These are phyloP conservation scores for Anthopleura sola DNA, from an alignment of 64 coral and sea anemone genomes.

Conservation along the genomic window DNA sequence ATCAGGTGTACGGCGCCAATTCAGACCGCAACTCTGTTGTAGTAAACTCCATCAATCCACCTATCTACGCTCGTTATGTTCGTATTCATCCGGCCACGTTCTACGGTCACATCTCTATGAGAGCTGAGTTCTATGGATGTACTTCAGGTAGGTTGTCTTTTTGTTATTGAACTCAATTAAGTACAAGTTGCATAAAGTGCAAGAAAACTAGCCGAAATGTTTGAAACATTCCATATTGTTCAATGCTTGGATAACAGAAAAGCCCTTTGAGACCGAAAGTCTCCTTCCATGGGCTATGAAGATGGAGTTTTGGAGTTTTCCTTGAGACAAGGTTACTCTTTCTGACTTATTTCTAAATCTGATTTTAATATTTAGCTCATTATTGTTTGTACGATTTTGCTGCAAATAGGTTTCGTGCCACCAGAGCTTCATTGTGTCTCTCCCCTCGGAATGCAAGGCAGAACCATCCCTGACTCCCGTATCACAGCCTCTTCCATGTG, in stretches of 20 bases:
- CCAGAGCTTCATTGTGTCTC: not conserved
- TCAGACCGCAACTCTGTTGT: slow-evolving; percentile 14
- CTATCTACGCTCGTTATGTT: slow-evolving; percentile 40
- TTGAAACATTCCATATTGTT: too few relatives aligned
- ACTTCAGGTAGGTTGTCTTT: slow-evolving; percentile 28
- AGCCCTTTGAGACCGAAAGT: too few relatives aligned
- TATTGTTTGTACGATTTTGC: too few relatives aligned
- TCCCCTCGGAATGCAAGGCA: slow-evolving; percentile 40
- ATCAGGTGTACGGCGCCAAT: not conserved
- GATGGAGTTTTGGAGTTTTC: too few relatives aligned
- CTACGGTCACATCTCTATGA: slow-evolving; percentile 31
- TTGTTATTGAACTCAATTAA: not conserved
- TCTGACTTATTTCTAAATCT: too few relatives aligned
- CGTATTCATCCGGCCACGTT: slow-evolving; percentile 24
- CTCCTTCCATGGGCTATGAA: too few relatives aligned
- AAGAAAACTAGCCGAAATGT: too few relatives aligned
- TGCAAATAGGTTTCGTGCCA: not conserved
- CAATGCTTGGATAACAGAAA: too few relatives aligned
- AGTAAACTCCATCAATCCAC: slow-evolving; percentile 16
- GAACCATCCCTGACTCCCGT: slow-evolving; percentile 18
- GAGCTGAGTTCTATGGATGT: slow-evolving; percentile 57
- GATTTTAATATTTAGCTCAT: too few relatives aligned
- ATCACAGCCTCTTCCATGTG: slow-evolving; percentile 36
- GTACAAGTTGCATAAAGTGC: too few relatives aligned
- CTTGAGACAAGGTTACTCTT: too few relatives aligned